Percentiles rank a stretch among this genome's conserved stretches.
Conservation (phyloP, 2,888 invertebrate genomes). For the Pristionchus entomophagus region DNA sequence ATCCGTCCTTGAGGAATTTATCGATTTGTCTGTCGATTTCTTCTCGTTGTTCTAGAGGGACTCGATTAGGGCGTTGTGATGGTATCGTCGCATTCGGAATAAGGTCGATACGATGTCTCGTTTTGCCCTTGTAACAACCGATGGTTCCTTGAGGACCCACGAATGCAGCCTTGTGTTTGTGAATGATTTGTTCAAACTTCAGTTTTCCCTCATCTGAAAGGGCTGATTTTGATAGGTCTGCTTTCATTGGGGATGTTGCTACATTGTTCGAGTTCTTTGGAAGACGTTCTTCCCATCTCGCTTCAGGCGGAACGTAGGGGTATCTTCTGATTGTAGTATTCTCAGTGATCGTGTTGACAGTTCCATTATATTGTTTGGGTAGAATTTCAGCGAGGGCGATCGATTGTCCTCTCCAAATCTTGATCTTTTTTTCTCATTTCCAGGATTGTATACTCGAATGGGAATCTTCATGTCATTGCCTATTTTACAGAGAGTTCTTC, state of each 20-base stretch:
- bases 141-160: background rate
- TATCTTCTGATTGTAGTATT: background rate
- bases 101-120: background rate
- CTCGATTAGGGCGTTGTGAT: background rate
- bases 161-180: background rate
- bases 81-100: background rate
- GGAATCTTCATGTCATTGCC: background rate
- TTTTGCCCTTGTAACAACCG: background rate
- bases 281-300: slow-evolving; percentile 21
- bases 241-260: background rate
- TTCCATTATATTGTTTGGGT: background rate
- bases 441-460: background rate
- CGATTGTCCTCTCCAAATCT: background rate
- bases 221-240: background rate
- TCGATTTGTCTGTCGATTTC: background rate
- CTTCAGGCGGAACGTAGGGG: slow-evolving; percentile 26
- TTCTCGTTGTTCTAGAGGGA: background rate
- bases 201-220: background rate
- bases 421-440: background rate
- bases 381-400: background rate
- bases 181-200: background rate
- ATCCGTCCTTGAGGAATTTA: background rate
- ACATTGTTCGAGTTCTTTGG: background rate
- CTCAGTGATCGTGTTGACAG: background rate
- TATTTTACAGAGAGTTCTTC: background rate